These are phyloP conservation scores for Edolisoma coerulescens DNA, from an alignment of 2,113 vertebrate genomes.

Conservation along the genomic window DNA sequence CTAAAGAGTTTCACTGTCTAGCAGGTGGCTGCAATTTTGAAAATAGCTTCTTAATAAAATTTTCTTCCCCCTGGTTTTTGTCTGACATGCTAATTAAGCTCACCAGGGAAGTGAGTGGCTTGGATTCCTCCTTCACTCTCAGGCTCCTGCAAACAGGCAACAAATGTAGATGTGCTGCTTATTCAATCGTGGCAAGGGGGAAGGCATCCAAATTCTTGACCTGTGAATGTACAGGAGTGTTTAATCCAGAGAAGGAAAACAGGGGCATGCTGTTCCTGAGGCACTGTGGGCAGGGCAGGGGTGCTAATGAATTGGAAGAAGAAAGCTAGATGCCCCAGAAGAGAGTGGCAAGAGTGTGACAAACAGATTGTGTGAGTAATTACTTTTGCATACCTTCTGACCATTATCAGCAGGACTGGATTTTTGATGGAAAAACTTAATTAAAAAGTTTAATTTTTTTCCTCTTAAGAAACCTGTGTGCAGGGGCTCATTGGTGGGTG, in stretches of 20 bases:
- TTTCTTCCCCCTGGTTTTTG: background rate
- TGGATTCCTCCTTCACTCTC: background rate
- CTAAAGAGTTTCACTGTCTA: background rate
- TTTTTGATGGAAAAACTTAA: constrained; percentile 74
- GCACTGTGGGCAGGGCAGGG: background rate
- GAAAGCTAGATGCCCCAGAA: constrained; percentile 6
- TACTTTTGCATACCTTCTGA: constrained; percentile 70
- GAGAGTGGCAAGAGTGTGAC: constrained; percentile 43
- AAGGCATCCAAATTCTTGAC: background rate
- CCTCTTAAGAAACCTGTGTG: constrained; percentile 47
- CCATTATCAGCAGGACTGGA: constrained; percentile 67
- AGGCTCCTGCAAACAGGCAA: background rate
- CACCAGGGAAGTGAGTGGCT: background rate
- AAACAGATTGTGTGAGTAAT: constrained; percentile 73
- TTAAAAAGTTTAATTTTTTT: constrained; percentile 72
- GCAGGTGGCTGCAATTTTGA: constrained; percentile 35
- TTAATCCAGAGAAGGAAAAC: background rate
- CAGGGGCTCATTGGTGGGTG: constrained; percentile 8
- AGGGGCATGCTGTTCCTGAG: constrained; percentile 24
- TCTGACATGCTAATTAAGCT: constrained; percentile 44
- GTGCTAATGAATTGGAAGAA: constrained; percentile 65
- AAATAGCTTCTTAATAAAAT: constrained; percentile 23
- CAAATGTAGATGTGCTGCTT: background rate
- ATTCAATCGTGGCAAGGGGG: background rate
- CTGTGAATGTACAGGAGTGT: background rate